Conservation (phyloP, 2,113 vertebrate species). For the Numenius arquata region DNA sequence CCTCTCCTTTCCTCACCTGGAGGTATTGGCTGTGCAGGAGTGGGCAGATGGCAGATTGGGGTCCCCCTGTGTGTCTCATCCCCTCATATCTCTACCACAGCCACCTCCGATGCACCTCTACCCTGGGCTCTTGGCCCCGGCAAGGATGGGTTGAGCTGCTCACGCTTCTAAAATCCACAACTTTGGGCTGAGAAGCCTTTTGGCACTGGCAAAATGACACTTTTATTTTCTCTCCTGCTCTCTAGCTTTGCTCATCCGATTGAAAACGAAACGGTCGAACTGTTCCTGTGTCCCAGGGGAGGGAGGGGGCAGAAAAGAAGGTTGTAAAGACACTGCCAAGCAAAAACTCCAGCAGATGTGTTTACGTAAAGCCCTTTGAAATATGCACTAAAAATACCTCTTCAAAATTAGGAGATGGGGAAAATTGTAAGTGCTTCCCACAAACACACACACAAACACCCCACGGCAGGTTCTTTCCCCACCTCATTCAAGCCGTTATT, state of each 20-base stretch:
- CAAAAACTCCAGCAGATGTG: conserved; percentile 65
- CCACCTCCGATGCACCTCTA: accelerated
- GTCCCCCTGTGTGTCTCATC: accelerated
- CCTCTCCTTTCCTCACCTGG: background rate
- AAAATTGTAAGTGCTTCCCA: conserved; percentile 50
- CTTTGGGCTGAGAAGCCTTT: background rate
- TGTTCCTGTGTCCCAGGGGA: background rate
- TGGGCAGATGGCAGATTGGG: background rate
- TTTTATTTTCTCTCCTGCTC: background rate
- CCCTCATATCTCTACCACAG: background rate
- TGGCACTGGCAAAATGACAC: background rate
- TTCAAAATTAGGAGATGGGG: conserved; percentile 68
- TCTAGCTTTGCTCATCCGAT: background rate
- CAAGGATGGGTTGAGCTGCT: background rate
- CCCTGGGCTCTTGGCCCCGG: background rate
- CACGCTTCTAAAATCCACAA: background rate
- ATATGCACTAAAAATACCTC: conserved; percentile 72
- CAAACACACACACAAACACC: conserved; percentile 16
- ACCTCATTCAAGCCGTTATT: conserved; percentile 55
- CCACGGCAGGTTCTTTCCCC: conserved; percentile 40
- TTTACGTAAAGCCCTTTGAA: conserved; percentile 66
- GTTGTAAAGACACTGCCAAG: conserved; percentile 19
- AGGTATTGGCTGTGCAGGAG: background rate
- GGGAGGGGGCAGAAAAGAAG: background rate
- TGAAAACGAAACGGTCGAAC: background rate